Evolutionary conservation across 2,113 vertebrate species (phyloP), one percentile per base, ranked within the genome.

Genomic region (Triplophysa dalaica): DNA sequence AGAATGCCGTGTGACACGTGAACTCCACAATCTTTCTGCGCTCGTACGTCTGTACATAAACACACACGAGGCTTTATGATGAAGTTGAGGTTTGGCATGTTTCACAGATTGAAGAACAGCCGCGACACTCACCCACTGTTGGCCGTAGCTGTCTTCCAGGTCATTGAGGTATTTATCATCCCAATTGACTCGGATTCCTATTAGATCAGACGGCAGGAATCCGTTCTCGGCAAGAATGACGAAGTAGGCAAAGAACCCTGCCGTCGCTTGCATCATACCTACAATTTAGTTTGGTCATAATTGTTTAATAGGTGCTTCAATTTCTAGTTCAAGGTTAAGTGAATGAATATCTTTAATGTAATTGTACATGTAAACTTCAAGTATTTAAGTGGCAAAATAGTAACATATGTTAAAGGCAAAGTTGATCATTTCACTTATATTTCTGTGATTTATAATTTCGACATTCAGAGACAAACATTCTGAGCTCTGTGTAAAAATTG

Each of bases 1-100:
- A 98, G 90, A 97, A 98, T 0, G 96, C 93, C 0, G 96, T 98
- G 90, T 98, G 96, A 86, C 96, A 98, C 0, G 96, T 97, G 89
- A 94, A 96, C 92, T 97, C 96, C 60, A 97, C 92, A 82, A 97
- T 94, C 89, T 98, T 98, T 81, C 96, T 94, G 85, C 94, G 92
- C 87, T 98, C 94, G 3, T 97, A 98, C 0, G 96, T 97, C 96
- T 97, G 79, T 19, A 81, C 8, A 29, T 7, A 52, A 24, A 41
- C 54, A 52, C 73, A 61, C 38, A 75, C 1, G n/a, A 19, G 24
- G 9, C 3, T 8, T n/a, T n/a, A 48, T 75, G 64, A 19, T 58
- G 2, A 58, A 9, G 6, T 54, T 33, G 10, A 50, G 14, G 16
- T 26, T n/a, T 65, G 6, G 48, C n/a, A 29, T 3, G 4, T 54